Evolutionary conservation across 2,113 vertebrate species (phyloP).

Genomic region (Polypterus senegalus): DNA sequence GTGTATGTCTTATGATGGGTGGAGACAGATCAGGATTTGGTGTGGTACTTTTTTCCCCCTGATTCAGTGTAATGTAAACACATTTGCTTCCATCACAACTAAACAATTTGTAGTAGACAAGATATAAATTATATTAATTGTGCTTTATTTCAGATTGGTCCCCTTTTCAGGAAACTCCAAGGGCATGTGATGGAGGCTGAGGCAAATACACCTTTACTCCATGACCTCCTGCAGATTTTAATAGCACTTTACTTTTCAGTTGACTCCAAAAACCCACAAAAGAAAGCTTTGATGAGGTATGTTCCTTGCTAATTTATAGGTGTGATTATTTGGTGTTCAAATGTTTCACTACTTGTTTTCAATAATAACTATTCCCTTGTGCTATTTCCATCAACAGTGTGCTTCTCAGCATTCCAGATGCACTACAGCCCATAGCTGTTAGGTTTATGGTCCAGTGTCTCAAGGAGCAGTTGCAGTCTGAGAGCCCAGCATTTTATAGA

Average conservation of each 20-base stretch:
- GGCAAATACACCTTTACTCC: slow-evolving; percentile 35
- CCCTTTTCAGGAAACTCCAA: slow-evolving; percentile 43
- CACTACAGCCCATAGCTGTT: slow-evolving; percentile 34
- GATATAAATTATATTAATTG: no score
- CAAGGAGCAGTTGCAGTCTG: slow-evolving; percentile 48
- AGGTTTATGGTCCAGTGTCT: slow-evolving; percentile 54
- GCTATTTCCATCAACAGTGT: slow-evolving; percentile 44
- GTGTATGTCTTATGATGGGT: no score
- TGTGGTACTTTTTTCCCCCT: no score
- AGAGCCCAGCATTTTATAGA: slow-evolving; percentile 40
- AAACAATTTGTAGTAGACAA: no score
- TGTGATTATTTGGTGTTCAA: not conserved
- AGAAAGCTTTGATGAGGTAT: slow-evolving; percentile 66
- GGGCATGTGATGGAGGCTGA: slow-evolving; percentile 31
- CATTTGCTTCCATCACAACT: no score
- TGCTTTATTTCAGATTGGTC: slow-evolving; percentile 44
- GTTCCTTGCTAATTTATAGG: no score
- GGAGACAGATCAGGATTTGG: no score
- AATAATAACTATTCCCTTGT: rapidly evolving
- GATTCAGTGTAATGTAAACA: no score
- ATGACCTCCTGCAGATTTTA: slow-evolving; percentile 62
- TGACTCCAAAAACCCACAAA: slow-evolving; percentile 70
- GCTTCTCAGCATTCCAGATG: slow-evolving; percentile 53
- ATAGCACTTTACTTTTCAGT: slow-evolving; percentile 60
- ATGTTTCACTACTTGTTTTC: not conserved